These are phyloP conservation scores for Diphyllodes magnificus DNA, from an alignment of 2,113 vertebrate species.

Conservation along the genomic window DNA sequence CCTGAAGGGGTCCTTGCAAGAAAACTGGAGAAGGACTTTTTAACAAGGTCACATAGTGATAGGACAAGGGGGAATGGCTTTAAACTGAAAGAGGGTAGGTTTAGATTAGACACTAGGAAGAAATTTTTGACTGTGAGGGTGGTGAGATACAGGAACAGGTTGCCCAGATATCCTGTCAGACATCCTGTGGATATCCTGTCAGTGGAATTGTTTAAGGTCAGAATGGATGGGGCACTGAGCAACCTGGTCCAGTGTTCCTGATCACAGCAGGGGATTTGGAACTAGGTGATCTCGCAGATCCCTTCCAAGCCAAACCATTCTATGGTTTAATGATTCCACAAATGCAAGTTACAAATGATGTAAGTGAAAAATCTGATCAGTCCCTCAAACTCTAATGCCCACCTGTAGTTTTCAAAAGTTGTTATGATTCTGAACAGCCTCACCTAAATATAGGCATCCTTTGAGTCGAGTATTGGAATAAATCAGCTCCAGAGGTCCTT, in stretches of 20 bases:
- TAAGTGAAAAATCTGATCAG: neutral
- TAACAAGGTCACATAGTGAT: neutral
- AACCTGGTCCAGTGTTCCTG: neutral
- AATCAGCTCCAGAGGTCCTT: neutral
- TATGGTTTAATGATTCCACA: neutral
- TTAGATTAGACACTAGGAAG: neutral
- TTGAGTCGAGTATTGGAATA: neutral
- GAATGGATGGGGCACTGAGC: neutral
- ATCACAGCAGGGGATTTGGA: neutral
- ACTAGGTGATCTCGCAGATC: neutral
- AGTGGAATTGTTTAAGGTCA: neutral
- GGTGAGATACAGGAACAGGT: neutral
- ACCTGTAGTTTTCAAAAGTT: neutral
- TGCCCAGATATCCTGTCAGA: neutral
- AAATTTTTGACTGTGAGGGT: neutral
- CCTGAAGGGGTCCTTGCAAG: neutral
- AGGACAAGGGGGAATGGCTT: neutral
- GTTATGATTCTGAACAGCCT: neutral
- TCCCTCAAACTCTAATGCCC: neutral
- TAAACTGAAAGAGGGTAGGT: too few species aligned
- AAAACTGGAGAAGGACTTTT: neutral
- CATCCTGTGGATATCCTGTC: neutral
- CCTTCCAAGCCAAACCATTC: fast-evolving
- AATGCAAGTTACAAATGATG: neutral
- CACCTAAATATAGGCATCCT: neutral